Percentiles rank a stretch among this genome's conserved stretches.
Conservation (phyloP, 2,113 vertebrate species). For the Gasterosteus nipponicus region DNA sequence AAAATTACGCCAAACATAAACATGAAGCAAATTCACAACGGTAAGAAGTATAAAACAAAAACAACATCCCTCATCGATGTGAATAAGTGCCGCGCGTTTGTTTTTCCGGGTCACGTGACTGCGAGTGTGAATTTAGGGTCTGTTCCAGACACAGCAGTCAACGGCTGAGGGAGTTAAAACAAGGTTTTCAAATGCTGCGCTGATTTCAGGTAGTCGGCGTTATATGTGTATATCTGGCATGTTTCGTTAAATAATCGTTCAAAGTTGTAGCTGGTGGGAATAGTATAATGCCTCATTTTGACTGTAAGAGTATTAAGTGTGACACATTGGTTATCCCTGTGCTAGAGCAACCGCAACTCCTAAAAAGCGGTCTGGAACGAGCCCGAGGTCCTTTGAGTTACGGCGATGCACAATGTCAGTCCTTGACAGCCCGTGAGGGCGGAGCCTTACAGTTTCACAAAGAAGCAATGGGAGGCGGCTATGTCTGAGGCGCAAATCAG, state of each 20-base stretch:
- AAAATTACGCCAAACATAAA: not conserved
- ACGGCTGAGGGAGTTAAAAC: slow-evolving; percentile 14
- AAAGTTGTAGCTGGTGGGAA: rapidly evolving
- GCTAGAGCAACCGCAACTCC: too few relatives aligned
- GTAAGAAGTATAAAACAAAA: not conserved
- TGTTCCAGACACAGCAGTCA: slow-evolving; percentile 14
- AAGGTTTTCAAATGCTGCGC: too few relatives aligned
- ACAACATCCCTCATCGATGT: rapidly evolving
- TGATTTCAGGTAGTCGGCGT: not conserved
- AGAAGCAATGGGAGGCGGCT: not conserved
- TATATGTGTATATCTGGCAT: not conserved
- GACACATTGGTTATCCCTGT: not conserved
- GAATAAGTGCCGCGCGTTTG: slow-evolving; percentile 49
- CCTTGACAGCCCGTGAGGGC: slow-evolving; percentile 21
- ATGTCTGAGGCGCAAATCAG: slow-evolving; percentile 37
- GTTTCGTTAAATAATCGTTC: not conserved
- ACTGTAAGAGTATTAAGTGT: not conserved
- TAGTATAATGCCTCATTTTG: rapidly evolving
- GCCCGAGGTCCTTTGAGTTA: slow-evolving; percentile 8
- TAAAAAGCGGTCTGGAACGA: not conserved
- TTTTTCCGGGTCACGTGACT: slow-evolving; percentile 60
- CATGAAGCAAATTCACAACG: not conserved
- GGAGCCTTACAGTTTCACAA: not conserved
- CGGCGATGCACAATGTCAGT: rapidly evolving
- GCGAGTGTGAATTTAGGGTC: not conserved